phyloP scores from a whole-genome alignment of 2,113 vertebrate genomes.

The Albula glossodonta region DNA sequence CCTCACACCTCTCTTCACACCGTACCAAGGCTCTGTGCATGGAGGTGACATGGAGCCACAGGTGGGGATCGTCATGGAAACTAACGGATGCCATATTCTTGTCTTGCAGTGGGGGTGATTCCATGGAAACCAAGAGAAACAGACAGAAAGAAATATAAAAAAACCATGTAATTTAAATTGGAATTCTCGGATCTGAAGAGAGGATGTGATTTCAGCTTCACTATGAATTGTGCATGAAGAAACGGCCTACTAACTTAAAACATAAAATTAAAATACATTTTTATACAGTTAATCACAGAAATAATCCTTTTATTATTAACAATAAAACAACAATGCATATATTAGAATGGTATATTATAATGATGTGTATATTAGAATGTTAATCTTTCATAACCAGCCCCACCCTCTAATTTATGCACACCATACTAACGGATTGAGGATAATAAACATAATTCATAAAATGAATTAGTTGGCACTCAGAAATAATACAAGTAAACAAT shows the following conservation, averaged over 20 bases:
- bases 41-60: constrained; percentile 59
- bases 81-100: constrained; percentile 24
- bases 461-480: no score
- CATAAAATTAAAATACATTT: no score
- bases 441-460: not conserved
- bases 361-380: not conserved
- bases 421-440: not conserved
- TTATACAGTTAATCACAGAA: no score
- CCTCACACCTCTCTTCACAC: constrained; percentile 24
- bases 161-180: not conserved
- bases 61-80: constrained; percentile 62
- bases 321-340: no score
- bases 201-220: not conserved
- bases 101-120: constrained; percentile 56
- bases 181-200: not conserved
- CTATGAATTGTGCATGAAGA: no score
- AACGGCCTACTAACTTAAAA: no score
- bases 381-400: not conserved
- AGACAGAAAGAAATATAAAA: not conserved
- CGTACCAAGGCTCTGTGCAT: not conserved
- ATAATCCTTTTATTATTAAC: no score
- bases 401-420: no score
- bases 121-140: constrained; percentile 53
- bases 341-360: no score
- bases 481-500: no score